Evolutionary conservation across 2,797 vertebrate genomes (phyloP).

Genomic region (Bradypodion pumilum): DNA sequence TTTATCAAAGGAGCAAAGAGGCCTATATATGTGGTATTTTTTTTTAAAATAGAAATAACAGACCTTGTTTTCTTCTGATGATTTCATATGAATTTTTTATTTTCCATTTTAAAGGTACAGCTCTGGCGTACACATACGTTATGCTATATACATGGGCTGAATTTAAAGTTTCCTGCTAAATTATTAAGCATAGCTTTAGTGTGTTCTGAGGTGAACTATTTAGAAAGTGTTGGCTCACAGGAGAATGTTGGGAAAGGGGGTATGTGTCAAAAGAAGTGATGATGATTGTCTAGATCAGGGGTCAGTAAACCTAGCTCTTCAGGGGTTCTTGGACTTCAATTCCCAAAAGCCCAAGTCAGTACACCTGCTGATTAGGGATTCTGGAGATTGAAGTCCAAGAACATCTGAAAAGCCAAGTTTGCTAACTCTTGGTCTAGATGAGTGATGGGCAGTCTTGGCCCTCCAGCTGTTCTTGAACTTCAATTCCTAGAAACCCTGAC

Average conservation of each 20-base stretch:
- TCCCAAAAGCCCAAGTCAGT: no score
- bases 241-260: constrained; percentile 10
- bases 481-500: no score
- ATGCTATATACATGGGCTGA: constrained; percentile 50
- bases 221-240: constrained; percentile 39
- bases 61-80: constrained; percentile 42
- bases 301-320: no score
- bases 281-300: constrained; percentile 35
- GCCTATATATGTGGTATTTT: not conserved
- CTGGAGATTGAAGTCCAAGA: no score
- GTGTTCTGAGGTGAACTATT: constrained; percentile 58
- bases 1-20: constrained; percentile 44
- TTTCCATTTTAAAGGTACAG: constrained; percentile 58
- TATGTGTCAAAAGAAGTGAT: constrained; percentile 26
- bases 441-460: no score
- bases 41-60: constrained; percentile 37
- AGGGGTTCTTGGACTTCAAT: no score
- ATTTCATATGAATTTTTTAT: constrained; percentile 55
- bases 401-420: no score
- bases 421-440: no score
- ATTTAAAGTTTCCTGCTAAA: constrained; percentile 68
- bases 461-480: no score
- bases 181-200: constrained; percentile 58
- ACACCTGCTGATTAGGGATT: no score
- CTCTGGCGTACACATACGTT: constrained; percentile 36